These are phyloP conservation scores for Orussus abietinus DNA, from an alignment of 1,140 invertebrate species.

Conservation along the genomic window DNA sequence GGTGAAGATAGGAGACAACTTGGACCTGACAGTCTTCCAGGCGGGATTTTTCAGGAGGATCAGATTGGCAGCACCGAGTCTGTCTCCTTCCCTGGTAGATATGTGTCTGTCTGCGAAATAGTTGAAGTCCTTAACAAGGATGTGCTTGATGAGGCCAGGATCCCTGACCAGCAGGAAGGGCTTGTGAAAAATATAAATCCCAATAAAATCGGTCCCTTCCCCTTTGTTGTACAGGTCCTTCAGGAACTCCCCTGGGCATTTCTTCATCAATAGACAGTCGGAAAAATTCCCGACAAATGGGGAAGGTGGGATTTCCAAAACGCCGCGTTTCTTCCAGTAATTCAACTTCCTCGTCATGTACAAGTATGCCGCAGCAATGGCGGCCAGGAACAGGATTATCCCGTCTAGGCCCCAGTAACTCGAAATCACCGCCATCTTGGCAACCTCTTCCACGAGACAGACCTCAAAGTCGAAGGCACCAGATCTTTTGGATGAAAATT, in stretches of 20 bases:
- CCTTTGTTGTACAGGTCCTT: constrained; percentile 25
- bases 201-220: constrained; percentile 14
- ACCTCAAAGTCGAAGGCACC: no score
- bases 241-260: constrained; percentile 13
- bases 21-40: constrained; percentile 48
- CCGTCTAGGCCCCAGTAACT: no score
- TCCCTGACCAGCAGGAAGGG: constrained; percentile 27
- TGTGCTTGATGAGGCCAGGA: constrained; percentile 28
- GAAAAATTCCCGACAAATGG: constrained; percentile 40
- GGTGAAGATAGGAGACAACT: constrained; percentile 52
- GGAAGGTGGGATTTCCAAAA: constrained; percentile 33
- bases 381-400: no score
- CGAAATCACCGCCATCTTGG: no score
- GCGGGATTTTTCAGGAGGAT: constrained; percentile 20
- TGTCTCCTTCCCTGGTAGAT: constrained; percentile 43
- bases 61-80: constrained; percentile 17
- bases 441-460: no score
- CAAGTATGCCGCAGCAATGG: no score
- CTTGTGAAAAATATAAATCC: constrained; percentile 18
- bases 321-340: constrained; percentile 51
- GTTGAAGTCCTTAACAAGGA: constrained; percentile 39
- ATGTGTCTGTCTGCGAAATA: constrained; percentile 35
- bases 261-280: constrained; percentile 15
- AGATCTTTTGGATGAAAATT: no score
- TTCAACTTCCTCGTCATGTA: constrained; percentile 28